A percentile compares a stretch with the other conserved stretches of the same genome.
Evolutionary conservation across 2,888 invertebrate species (phyloP).

Genomic region (Augochlorella aurata): DNA sequence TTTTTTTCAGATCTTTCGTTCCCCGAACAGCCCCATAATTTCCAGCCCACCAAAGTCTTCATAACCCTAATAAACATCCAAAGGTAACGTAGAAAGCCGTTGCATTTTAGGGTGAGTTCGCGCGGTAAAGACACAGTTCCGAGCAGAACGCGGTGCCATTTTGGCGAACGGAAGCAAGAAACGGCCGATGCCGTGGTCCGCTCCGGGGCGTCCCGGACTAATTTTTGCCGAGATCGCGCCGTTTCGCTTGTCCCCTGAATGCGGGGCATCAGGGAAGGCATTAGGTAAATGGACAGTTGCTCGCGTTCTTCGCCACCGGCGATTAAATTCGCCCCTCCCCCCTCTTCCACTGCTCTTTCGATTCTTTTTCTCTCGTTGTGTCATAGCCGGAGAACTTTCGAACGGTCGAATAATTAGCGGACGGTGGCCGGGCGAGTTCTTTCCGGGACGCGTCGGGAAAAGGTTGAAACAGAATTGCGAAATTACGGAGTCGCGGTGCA

Average conservation of each 20-base stretch:
- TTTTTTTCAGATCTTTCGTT: not conserved
- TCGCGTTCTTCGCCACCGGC: conserved; percentile 13
- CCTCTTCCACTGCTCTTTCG: not conserved
- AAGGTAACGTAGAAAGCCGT: not conserved
- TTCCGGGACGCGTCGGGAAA: not conserved
- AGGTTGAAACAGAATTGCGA: conserved; percentile 39
- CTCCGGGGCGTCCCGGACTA: conserved; percentile 1
- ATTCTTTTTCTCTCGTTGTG: not conserved
- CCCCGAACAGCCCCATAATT: not conserved
- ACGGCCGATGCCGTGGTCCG: not conserved
- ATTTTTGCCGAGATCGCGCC: conserved; percentile 14
- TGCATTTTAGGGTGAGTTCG: not conserved
- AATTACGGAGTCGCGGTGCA: conserved; percentile 31
- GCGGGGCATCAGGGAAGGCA: conserved; percentile 7
- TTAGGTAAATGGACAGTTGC: conserved; percentile 44
- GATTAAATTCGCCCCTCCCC: not conserved
- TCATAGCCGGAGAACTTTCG: conserved; percentile 6
- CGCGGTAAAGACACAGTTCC: not conserved
- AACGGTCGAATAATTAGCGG: conserved; percentile 32
- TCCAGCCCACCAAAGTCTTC: not conserved
- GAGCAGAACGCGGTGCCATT: conserved; percentile 12
- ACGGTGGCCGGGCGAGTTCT: conserved; percentile 16
- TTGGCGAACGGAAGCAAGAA: conserved; percentile 8
- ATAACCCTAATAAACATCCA: not conserved
- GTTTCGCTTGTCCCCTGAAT: conserved; percentile 6